phyloP scores from a whole-genome alignment of 2,113 vertebrate genomes.

The Peromyscus polionotus region DNA sequence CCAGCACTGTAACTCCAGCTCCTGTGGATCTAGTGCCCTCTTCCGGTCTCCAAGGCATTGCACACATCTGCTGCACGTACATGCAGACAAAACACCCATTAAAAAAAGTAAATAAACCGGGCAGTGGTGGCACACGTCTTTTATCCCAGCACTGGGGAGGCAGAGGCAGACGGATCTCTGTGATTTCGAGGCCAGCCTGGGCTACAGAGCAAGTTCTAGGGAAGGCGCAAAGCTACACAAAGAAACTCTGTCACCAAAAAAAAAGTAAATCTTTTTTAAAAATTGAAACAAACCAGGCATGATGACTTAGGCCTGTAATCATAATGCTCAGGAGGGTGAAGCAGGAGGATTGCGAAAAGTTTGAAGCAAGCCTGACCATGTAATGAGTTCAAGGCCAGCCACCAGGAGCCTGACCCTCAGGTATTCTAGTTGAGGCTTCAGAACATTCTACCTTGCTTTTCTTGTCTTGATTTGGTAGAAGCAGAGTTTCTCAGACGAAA shows the following conservation, averaged over 20 bases:
- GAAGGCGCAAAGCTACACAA: too few species aligned
- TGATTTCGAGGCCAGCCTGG: too few species aligned
- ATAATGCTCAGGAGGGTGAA: background rate
- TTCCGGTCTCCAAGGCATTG: background rate
- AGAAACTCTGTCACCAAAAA: too few species aligned
- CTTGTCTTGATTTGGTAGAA: conserved; percentile 11
- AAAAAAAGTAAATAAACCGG: background rate
- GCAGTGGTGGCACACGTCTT: too few species aligned
- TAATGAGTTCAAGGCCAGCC: background rate
- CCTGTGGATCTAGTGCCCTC: background rate
- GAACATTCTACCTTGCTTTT: background rate
- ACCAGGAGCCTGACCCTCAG: background rate
- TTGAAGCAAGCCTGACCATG: background rate
- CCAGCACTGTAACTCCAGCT: too few species aligned
- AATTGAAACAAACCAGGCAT: background rate
- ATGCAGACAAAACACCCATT: too few species aligned
- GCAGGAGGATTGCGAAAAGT: background rate
- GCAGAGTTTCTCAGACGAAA: background rate
- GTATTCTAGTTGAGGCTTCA: conserved; percentile 17
- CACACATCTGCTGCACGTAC: background rate
- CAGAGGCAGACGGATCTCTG: too few species aligned
- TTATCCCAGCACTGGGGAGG: too few species aligned
- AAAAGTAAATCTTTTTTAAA: background rate
- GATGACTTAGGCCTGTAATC: background rate
- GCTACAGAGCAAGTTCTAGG: too few species aligned